Percentiles rank a stretch among this genome's conserved stretches.
phyloP scores from a whole-genome alignment of 2,113 vertebrate species.

The Cottus gobio region DNA sequence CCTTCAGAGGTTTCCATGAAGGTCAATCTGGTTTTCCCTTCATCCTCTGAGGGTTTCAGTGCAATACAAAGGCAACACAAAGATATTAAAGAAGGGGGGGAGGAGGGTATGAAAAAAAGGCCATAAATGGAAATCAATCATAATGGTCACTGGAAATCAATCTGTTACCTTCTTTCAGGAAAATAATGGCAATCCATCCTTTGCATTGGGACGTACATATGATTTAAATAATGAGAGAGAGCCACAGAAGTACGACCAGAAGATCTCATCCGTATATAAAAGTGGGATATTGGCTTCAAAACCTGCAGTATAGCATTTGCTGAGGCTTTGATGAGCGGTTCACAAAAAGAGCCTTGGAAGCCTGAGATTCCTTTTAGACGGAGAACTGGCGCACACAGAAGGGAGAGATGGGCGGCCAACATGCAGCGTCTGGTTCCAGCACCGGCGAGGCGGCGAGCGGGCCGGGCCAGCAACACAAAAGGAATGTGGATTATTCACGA shows the following conservation, averaged over 20 bases:
- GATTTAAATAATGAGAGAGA: conserved; percentile 32
- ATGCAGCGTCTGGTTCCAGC: conserved; percentile 59
- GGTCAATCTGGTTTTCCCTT: conserved; percentile 48
- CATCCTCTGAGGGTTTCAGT: conserved; percentile 11
- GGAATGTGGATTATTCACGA: conserved; percentile 58
- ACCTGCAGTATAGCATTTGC: conserved; percentile 47
- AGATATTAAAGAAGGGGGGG: conserved; percentile 15
- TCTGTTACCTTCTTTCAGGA: conserved; percentile 14
- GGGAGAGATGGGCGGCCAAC: conserved; percentile 49
- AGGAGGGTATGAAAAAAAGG: not conserved
- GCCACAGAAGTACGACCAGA: conserved; percentile 35
- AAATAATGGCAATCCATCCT: conserved; percentile 13
- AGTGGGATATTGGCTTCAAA: conserved; percentile 63
- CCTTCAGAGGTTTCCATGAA: conserved; percentile 29
- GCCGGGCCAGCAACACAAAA: conserved; percentile 24
- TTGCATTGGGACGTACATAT: conserved; percentile 29
- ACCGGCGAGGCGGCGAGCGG: conserved; percentile 4
- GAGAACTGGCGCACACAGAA: conserved; percentile 55
- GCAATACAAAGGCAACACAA: conserved; percentile 14
- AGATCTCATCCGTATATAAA: conserved; percentile 47
- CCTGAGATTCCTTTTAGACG: conserved; percentile 66
- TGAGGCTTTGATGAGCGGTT: conserved; percentile 69
- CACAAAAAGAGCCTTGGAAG: conserved; percentile 70
- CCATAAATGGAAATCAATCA: conserved; percentile 31
- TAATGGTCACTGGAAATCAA: conserved; percentile 36